Evolutionary conservation across 2,888 invertebrate species (phyloP), one percentile per base, ranked within the genome.

Genomic region (Zootermopsis nevadensis): DNA sequence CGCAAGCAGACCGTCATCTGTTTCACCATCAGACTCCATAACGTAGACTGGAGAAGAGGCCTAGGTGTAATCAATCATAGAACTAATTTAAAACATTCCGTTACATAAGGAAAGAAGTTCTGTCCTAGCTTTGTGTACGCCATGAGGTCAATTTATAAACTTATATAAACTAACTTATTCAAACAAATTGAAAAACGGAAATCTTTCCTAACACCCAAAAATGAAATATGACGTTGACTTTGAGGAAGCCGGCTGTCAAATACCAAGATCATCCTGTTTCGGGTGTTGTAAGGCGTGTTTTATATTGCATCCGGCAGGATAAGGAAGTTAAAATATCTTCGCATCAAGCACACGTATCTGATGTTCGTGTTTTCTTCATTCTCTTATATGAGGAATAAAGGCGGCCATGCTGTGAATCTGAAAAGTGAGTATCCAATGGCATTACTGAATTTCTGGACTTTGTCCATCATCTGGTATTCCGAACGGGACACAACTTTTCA

Each of bases 81-180:
- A 60, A 60, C n/a, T 60, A 60, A 60, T 60, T 60, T 60, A 60
- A 60, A 60, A 8, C 27, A 60, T 60, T n/a, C n/a, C 60, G 60
- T 60, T 27, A 60, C 60, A 60, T 27, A 60, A 1, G 60, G 60
- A 60, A 60, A 27, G 60, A 60, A 60, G 60, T 60, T 60, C 60
- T 8, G n/a, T 27, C 60, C 27, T 60, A 60, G n/a, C n/a, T 60
- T 60, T 6, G n/a, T 60, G 27, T 60, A 60, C 7, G 60, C 27
- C 27, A n/a, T 60, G 12, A 60, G n/a, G 60, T n/a, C 60, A 60
- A 27, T 27, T 27, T 60, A n/a, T 60, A 27, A 60, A 60, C 60
- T 60, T 60, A 60, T 27, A 60, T 60, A 8, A 27, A 60, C 4
- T 60, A 60, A 60, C n/a, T 60, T 60, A 60, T 60, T 60, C n/a